phyloP scores from a whole-genome alignment of 2,797 vertebrate genomes.

The Manis javanica region DNA sequence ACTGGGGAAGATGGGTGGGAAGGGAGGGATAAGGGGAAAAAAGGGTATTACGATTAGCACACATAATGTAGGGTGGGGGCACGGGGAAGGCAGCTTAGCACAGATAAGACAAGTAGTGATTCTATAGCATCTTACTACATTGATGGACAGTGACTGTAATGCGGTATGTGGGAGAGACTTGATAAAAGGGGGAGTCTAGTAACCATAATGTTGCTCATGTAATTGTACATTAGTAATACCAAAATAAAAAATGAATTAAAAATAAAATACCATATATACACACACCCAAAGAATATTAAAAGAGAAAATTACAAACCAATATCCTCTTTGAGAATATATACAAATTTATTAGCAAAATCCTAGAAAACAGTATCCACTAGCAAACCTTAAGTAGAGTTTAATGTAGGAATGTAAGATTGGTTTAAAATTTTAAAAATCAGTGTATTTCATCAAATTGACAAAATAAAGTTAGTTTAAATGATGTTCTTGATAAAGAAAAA shows the following conservation, averaged over 20 bases:
- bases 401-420: background rate
- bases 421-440: background rate
- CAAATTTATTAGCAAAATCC: background rate
- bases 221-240: too few relatives aligned
- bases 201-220: too few relatives aligned
- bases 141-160: too few relatives aligned
- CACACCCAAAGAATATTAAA: background rate
- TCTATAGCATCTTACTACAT: too few relatives aligned
- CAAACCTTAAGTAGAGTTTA: background rate
- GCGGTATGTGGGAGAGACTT: too few relatives aligned
- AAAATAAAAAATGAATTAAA: background rate
- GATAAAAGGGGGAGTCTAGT: too few relatives aligned
- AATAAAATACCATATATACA: background rate
- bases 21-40: too few relatives aligned
- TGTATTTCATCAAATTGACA: background rate
- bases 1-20: too few relatives aligned
- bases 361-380: background rate
- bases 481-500: background rate
- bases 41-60: too few relatives aligned
- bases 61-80: too few relatives aligned
- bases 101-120: too few relatives aligned
- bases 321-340: background rate
- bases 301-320: background rate
- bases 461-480: background rate
- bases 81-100: too few relatives aligned